A percentile compares a stretch with the other conserved stretches of the same genome.
These are phyloP conservation scores for Plecotus auritus DNA, from an alignment of 2,113 vertebrate genomes.

Conservation along the genomic window DNA sequence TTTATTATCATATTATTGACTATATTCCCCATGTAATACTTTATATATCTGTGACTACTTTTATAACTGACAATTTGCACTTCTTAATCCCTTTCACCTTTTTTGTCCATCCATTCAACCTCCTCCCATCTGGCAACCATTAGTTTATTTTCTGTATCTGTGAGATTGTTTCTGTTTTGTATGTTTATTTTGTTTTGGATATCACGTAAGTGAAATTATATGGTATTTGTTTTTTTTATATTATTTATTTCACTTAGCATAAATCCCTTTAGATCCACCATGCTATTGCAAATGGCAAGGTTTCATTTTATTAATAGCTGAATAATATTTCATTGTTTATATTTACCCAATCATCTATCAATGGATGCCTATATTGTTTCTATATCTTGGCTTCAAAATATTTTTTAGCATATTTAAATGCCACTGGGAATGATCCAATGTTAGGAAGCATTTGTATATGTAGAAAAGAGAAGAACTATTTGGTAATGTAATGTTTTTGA, in stretches of 20 bases:
- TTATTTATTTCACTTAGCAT: background rate
- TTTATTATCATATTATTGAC: background rate
- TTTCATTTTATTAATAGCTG: background rate
- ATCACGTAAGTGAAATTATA: background rate
- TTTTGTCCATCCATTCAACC: background rate
- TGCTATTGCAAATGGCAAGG: background rate
- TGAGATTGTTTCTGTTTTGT: background rate
- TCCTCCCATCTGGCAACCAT: background rate
- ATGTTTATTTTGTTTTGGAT: background rate
- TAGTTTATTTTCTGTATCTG: background rate
- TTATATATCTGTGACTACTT: background rate
- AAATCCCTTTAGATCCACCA: background rate
- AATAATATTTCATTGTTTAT: background rate
- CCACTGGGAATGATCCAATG: background rate
- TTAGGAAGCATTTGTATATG: background rate
- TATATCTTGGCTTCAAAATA: background rate
- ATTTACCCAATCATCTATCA: background rate
- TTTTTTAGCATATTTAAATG: conserved; percentile 6
- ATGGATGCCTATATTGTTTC: background rate
- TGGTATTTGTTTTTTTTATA: background rate
- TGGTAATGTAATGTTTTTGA: background rate
- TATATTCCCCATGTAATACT: background rate
- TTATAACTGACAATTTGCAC: background rate
- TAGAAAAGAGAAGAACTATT: background rate
- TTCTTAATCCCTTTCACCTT: background rate